phyloP scores from a whole-genome alignment of 2,113 vertebrate species.

The Felis catus region DNA sequence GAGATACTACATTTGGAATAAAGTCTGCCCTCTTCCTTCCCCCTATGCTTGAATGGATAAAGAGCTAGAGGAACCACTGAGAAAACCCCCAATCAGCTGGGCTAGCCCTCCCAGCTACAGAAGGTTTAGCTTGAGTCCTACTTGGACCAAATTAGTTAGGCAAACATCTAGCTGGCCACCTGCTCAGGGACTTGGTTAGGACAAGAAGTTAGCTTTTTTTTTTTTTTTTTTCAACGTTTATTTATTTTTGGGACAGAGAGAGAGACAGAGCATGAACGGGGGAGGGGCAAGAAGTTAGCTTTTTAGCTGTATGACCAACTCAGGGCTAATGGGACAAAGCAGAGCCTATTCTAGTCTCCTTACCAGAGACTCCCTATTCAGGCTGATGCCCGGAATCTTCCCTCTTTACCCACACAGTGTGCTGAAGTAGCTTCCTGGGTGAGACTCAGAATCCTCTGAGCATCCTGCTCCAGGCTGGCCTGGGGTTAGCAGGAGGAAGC shows the following conservation, averaged over 20 bases:
- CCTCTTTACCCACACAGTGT: neutral
- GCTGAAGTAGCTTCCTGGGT: neutral
- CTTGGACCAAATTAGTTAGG: neutral
- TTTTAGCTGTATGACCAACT: slow-evolving; percentile 11
- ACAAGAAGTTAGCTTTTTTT: neutral
- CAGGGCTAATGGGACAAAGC: neutral
- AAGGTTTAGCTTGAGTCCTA: neutral
- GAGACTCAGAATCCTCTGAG: neutral
- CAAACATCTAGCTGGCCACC: neutral
- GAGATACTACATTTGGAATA: neutral
- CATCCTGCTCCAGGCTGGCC: neutral
- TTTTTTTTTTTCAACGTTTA: no score
- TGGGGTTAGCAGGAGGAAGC: neutral
- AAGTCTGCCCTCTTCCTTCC: slow-evolving; percentile 7
- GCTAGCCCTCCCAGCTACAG: neutral
- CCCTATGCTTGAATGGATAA: slow-evolving; percentile 17
- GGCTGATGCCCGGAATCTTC: neutral
- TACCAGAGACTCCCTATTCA: neutral
- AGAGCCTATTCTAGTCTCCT: neutral
- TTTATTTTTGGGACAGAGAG: no score
- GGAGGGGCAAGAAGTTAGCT: neutral
- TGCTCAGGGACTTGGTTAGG: neutral
- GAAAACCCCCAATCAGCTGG: neutral
- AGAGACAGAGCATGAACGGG: no score
- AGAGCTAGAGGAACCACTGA: neutral